These are phyloP conservation scores for Teinopalpus imperialis DNA, from an alignment of 2,888 invertebrate species.

Conservation along the genomic window DNA sequence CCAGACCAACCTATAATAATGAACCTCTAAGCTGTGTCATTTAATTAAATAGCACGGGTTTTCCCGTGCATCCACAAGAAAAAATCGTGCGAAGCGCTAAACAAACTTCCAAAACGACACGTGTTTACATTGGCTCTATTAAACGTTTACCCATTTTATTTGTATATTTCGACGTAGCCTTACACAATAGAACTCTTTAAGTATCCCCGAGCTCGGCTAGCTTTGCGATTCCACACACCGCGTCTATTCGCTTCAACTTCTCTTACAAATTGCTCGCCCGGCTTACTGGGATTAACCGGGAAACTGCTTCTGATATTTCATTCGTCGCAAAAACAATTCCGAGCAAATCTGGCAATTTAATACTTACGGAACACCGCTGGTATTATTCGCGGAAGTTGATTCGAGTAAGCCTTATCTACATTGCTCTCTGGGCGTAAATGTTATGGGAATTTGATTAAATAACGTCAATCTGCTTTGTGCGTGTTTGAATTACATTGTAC, in stretches of 20 bases:
- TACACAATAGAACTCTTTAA: slow-evolving; percentile 19
- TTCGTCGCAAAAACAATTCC: slow-evolving; percentile 26
- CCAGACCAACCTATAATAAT: no score
- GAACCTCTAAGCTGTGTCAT: no score
- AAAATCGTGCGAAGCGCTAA: background rate
- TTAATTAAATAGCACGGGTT: no score
- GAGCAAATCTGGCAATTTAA: slow-evolving; percentile 22
- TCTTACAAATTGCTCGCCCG: slow-evolving; percentile 31
- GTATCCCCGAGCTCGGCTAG: slow-evolving; percentile 17
- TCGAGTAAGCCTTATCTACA: slow-evolving; percentile 24
- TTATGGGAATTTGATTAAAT: slow-evolving; percentile 21
- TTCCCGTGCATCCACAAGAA: no score
- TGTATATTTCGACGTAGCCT: slow-evolving; percentile 19
- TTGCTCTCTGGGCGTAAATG: slow-evolving; percentile 15
- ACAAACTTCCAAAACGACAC: slow-evolving; percentile 9
- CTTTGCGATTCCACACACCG: slow-evolving; percentile 25
- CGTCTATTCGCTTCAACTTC: slow-evolving; percentile 27
- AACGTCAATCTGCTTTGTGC: slow-evolving; percentile 14
- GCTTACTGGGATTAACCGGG: slow-evolving; percentile 27
- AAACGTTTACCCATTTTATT: slow-evolving; percentile 18
- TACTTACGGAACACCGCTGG: slow-evolving; percentile 14
- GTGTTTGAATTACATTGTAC: slow-evolving; percentile 1
- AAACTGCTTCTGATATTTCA: slow-evolving; percentile 25
- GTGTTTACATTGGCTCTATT: slow-evolving; percentile 13
- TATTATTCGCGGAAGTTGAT: slow-evolving; percentile 22